Conservation (phyloP, 2,888 invertebrate genomes). For the Vandiemenella viatica region DNA sequence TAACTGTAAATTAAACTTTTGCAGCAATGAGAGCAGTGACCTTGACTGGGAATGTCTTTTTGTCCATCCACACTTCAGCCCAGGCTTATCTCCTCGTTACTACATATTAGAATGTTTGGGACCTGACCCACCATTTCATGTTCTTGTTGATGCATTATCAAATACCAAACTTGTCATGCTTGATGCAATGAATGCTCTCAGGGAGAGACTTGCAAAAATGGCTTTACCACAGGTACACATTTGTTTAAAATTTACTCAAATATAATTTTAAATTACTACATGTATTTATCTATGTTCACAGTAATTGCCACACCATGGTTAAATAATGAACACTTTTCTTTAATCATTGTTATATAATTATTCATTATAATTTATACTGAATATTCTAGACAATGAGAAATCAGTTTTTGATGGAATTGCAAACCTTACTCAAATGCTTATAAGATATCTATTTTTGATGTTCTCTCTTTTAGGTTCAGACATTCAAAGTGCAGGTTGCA, state of each 20-base stretch:
- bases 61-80: constrained; percentile 17
- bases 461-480: constrained; percentile 22
- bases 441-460: too few relatives aligned
- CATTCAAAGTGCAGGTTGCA: constrained; percentile 43
- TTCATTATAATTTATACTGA: too few relatives aligned
- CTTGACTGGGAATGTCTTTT: constrained; percentile 1
- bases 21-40: not conserved
- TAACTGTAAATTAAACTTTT: too few relatives aligned
- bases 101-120: constrained; percentile 67
- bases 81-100: constrained; percentile 27
- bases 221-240: constrained; percentile 61
- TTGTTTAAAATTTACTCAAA: constrained; percentile 49
- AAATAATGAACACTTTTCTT: too few relatives aligned
- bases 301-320: too few relatives aligned
- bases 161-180: constrained; percentile 46
- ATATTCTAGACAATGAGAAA: too few relatives aligned
- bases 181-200: constrained; percentile 50
- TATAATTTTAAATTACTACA: too few relatives aligned
- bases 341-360: too few relatives aligned
- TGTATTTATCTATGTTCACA: too few relatives aligned
- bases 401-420: too few relatives aligned
- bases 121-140: constrained; percentile 51
- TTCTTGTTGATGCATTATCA: constrained; percentile 43
- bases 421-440: too few relatives aligned
- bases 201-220: constrained; percentile 44